A percentile compares a stretch with the other conserved stretches of the same genome.
These are phyloP conservation scores for Heliconius hewitsoni DNA, from an alignment of 1,140 invertebrate species.

Conservation along the genomic window DNA sequence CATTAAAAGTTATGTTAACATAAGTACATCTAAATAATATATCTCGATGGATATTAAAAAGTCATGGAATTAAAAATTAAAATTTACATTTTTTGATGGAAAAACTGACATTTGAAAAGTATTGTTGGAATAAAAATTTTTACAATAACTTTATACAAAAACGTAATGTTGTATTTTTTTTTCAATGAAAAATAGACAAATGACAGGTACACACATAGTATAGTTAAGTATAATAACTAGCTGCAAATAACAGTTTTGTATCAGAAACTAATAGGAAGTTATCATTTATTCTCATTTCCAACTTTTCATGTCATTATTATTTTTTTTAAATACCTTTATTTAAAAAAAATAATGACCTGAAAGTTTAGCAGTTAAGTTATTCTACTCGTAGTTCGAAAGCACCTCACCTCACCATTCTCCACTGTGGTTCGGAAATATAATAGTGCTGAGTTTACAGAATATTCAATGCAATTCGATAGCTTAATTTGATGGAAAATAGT, in stretches of 20 bases:
- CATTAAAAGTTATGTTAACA: not conserved
- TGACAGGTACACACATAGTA: not conserved
- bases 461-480: not conserved
- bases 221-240: not conserved
- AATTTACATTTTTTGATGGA: not conserved
- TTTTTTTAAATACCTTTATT: too few species aligned
- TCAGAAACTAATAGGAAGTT: slow-evolving; percentile 5
- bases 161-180: not conserved
- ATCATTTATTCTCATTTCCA: not conserved
- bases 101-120: not conserved
- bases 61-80: not conserved
- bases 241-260: slow-evolving; percentile 7
- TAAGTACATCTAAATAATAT: not conserved
- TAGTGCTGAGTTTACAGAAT: too few species aligned
- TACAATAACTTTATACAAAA: slow-evolving; percentile 3
- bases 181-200: not conserved
- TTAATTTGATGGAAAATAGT: not conserved
- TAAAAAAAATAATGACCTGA: too few species aligned
- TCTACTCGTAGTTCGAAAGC: not conserved
- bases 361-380: too few species aligned
- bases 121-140: not conserved
- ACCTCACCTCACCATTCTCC: not conserved
- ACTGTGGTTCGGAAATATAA: too few species aligned
- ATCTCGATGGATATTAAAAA: not conserved
- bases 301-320: not conserved